Conservation (phyloP, 2,888 invertebrate genomes). For the Andrena hattorfiana region DNA sequence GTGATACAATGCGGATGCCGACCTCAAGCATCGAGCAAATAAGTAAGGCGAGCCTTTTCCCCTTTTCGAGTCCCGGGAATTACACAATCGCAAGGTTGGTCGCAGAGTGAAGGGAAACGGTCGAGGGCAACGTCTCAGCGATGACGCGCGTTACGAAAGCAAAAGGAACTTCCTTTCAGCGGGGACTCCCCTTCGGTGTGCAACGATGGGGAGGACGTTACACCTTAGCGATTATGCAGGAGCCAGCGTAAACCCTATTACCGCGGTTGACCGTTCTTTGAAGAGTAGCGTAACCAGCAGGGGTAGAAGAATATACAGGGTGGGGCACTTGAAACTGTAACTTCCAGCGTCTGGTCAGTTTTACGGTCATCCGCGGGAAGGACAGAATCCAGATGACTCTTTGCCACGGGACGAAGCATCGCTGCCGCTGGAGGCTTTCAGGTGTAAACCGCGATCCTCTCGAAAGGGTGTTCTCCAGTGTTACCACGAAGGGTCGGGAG, state of each 20-base stretch:
- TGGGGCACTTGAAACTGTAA: constrained; percentile 10
- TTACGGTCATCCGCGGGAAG: neutral
- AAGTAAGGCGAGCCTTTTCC: too few species aligned
- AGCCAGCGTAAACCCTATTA: constrained; percentile 46
- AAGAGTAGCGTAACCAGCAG: constrained; percentile 17
- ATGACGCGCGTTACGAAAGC: constrained; percentile 26
- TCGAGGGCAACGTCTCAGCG: constrained; percentile 18
- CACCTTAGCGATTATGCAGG: constrained; percentile 39
- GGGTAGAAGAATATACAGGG: constrained; percentile 18
- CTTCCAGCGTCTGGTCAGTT: constrained; percentile 4
- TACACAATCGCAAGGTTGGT: neutral
- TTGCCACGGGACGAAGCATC: neutral
- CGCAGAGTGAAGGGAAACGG: neutral
- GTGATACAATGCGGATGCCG: too few species aligned
- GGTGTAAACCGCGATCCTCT: too few species aligned
- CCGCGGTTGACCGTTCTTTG: constrained; percentile 49
- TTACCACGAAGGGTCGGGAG: neutral
- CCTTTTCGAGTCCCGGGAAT: neutral
- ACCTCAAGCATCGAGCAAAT: neutral
- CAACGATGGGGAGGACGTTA: constrained; percentile 33
- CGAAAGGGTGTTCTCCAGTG: too few species aligned
- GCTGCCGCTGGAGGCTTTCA: neutral
- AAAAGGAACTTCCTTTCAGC: constrained; percentile 16
- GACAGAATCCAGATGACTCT: neutral
- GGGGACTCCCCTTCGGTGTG: neutral